Percentiles rank a stretch among this genome's conserved stretches.
These are phyloP conservation scores for Aepyceros melampus DNA, from an alignment of 2,113 vertebrate genomes.

Conservation along the genomic window DNA sequence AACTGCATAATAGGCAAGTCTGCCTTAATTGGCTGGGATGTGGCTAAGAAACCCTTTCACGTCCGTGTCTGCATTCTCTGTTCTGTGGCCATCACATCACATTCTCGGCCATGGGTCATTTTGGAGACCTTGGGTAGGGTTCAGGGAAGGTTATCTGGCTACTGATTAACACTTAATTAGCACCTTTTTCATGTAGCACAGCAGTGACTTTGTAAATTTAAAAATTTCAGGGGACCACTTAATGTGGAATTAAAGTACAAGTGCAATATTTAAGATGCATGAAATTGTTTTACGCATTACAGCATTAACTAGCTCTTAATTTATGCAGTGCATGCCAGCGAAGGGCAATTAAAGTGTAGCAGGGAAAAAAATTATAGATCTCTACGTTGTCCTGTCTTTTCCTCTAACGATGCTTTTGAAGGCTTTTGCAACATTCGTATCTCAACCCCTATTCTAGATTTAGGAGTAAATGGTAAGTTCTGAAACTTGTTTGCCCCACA, in stretches of 20 bases:
- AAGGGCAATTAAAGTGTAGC: slow-evolving; percentile 69
- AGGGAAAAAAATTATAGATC: slow-evolving; percentile 45
- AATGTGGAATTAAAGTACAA: slow-evolving; percentile 73
- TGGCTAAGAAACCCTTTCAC: slow-evolving; percentile 53
- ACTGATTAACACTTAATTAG: slow-evolving; percentile 83
- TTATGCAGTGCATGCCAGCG: slow-evolving; percentile 69
- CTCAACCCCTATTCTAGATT: slow-evolving; percentile 22
- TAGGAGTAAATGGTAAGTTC: neutral
- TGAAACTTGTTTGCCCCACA: neutral
- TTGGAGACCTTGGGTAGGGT: slow-evolving; percentile 69
- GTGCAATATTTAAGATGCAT: slow-evolving; percentile 73
- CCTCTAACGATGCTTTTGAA: slow-evolving; percentile 36
- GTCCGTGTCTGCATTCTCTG: slow-evolving; percentile 49
- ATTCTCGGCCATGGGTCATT: slow-evolving; percentile 73
- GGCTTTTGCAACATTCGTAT: neutral
- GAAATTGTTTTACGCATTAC: slow-evolving; percentile 76
- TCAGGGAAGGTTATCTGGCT: slow-evolving; percentile 71
- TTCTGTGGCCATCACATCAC: slow-evolving; percentile 71
- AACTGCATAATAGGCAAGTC: slow-evolving; percentile 72
- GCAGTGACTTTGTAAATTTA: slow-evolving; percentile 76
- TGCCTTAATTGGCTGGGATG: slow-evolving; percentile 70
- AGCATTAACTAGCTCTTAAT: slow-evolving; percentile 75
- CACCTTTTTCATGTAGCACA: slow-evolving; percentile 74
- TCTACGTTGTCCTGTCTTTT: slow-evolving; percentile 54
- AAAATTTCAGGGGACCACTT: slow-evolving; percentile 76